Percentiles rank a stretch among this genome's conserved stretches.
Evolutionary conservation across 1,140 invertebrate species (phyloP).

Genomic region (Yoshiicerus persimilis): DNA sequence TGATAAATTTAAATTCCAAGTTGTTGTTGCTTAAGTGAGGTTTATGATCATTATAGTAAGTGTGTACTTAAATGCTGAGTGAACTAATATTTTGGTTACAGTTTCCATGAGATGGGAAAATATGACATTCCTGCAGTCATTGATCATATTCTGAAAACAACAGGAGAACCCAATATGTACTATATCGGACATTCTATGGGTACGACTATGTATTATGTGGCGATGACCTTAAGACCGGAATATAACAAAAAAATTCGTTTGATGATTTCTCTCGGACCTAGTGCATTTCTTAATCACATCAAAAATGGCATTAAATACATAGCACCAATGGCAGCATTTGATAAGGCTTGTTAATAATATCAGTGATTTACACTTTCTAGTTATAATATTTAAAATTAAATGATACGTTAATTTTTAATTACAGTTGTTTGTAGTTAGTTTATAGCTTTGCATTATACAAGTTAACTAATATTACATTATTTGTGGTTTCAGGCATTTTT

Average conservation of each 20-base stretch:
- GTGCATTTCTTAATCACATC: conserved; percentile 64
- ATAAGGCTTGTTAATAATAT: conserved; percentile 39
- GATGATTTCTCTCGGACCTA: conserved; percentile 68
- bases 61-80: neutral
- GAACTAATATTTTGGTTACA: neutral
- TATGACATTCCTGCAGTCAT: conserved; percentile 54
- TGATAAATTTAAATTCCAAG: neutral
- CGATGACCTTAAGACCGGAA: conserved; percentile 62
- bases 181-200: conserved; percentile 69
- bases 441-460: neutral
- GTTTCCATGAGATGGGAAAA: conserved; percentile 42
- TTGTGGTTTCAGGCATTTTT: neutral
- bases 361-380: neutral
- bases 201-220: conserved; percentile 63
- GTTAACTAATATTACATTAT: neutral
- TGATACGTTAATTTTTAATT: too few species aligned
- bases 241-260: conserved; percentile 67
- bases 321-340: conserved; percentile 51
- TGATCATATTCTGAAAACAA: conserved; percentile 37
- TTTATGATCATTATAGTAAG: neutral
- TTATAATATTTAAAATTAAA: too few species aligned
- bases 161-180: conserved; percentile 45
- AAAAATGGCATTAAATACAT: conserved; percentile 53
- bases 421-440: neutral
- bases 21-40: neutral